phyloP scores from a whole-genome alignment of 2,113 vertebrate genomes.

The Aphelocoma coerulescens region DNA sequence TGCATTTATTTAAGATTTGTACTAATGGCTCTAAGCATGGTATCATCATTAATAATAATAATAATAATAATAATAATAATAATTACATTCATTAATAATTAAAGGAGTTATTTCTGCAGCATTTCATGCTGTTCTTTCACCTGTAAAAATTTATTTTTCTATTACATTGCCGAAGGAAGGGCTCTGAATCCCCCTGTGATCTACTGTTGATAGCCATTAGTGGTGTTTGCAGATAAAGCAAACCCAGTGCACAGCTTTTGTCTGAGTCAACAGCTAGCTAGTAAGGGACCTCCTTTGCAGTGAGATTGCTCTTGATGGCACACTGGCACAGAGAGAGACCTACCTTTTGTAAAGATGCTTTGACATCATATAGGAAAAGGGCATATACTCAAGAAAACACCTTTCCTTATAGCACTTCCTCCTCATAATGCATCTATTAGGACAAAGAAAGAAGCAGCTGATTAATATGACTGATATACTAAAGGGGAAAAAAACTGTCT shows the following conservation, averaged over 20 bases:
- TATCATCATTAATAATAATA: conserved; percentile 1
- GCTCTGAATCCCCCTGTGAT: background rate
- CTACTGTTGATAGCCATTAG: background rate
- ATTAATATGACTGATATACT: background rate
- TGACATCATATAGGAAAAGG: background rate
- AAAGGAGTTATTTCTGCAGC: background rate
- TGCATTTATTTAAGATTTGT: background rate
- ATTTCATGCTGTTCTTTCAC: background rate
- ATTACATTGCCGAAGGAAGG: background rate
- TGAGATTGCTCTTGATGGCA: background rate
- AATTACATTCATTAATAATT: background rate
- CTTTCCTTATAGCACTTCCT: background rate
- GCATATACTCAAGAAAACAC: background rate
- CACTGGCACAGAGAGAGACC: background rate
- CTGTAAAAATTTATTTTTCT: background rate
- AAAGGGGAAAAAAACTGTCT: background rate
- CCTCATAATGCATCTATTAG: background rate
- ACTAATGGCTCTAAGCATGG: background rate
- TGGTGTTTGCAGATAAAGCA: background rate
- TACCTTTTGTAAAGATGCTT: background rate
- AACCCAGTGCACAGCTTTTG: background rate
- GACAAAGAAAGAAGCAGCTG: background rate
- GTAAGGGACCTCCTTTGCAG: background rate
- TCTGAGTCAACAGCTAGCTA: background rate
- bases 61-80: background rate